These are phyloP conservation scores for Euura saliciscinereae DNA, from an alignment of 1,140 invertebrate genomes.

Conservation along the genomic window DNA sequence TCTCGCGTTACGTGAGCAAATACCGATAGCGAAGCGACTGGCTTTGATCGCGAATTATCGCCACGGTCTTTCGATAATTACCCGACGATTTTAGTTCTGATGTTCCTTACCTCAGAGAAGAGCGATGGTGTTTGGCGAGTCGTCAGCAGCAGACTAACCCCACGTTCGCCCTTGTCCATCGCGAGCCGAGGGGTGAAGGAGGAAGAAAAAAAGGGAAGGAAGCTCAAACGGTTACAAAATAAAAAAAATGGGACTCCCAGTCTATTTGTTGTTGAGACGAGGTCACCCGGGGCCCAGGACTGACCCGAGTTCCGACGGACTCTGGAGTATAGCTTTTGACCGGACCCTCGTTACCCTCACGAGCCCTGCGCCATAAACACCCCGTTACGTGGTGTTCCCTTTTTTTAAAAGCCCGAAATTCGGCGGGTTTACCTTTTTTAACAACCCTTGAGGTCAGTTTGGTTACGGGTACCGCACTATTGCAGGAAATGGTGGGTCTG, in stretches of 20 bases:
- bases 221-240: conserved; percentile 19
- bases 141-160: conserved; percentile 51
- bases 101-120: neutral
- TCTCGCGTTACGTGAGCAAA: too few relatives aligned
- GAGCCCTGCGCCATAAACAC: conserved; percentile 42
- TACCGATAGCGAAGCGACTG: too few relatives aligned
- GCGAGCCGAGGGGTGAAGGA: conserved; percentile 36
- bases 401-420: conserved; percentile 37
- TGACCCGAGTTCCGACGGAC: conserved; percentile 17
- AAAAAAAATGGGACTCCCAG: conserved; percentile 26
- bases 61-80: too few relatives aligned
- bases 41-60: too few relatives aligned
- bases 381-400: conserved; percentile 41
- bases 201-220: conserved; percentile 23
- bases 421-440: conserved; percentile 35
- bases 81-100: too few relatives aligned
- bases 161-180: conserved; percentile 29
- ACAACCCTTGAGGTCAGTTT: conserved; percentile 50
- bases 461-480: conserved; percentile 40
- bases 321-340: conserved; percentile 14
- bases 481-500: conserved; percentile 46
- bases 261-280: conserved; percentile 48
- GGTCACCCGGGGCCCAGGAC: conserved; percentile 32
- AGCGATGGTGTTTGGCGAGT: conserved; percentile 31
- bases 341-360: conserved; percentile 29